Evolutionary conservation across 1,140 invertebrate genomes (phyloP).

Genomic region (Adoxophyes honmai): DNA sequence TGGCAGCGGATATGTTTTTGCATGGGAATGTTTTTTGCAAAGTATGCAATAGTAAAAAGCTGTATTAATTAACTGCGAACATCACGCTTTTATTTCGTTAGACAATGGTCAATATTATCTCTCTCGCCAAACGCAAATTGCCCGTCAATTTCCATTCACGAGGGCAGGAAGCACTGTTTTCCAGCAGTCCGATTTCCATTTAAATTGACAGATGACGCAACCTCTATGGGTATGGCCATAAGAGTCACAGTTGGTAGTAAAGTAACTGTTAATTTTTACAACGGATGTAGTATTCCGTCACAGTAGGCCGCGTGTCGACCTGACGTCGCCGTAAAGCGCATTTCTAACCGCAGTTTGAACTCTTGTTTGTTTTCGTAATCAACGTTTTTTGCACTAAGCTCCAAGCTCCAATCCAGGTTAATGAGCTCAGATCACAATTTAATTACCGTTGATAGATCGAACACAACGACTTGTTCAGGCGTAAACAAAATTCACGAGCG

Average conservation of each 20-base stretch:
- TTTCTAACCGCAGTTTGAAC: slow-evolving; percentile 39
- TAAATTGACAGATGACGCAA: slow-evolving; percentile 14
- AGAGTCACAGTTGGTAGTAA: slow-evolving; percentile 15
- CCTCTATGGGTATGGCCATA: not conserved
- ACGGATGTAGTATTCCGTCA: slow-evolving; percentile 49
- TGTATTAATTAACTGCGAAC: not conserved
- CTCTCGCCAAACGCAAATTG: slow-evolving; percentile 18
- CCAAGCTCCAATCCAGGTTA: too few relatives aligned
- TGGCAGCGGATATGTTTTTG: too few relatives aligned
- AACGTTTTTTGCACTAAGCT: slow-evolving; percentile 21
- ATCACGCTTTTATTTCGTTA: not conserved
- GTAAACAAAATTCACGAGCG: too few relatives aligned
- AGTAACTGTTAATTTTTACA: slow-evolving; percentile 45
- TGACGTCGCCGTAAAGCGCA: slow-evolving; percentile 34
- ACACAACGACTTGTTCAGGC: too few relatives aligned
- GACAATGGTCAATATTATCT: slow-evolving; percentile 17
- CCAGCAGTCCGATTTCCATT: slow-evolving; percentile 41
- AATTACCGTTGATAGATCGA: too few relatives aligned
- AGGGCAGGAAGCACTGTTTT: slow-evolving; percentile 44
- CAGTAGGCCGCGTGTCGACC: slow-evolving; percentile 40
- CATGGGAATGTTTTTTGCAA: too few relatives aligned
- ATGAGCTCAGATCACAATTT: too few relatives aligned
- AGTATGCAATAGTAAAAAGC: too few relatives aligned
- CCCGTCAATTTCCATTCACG: slow-evolving; percentile 36
- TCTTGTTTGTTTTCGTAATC: slow-evolving; percentile 63